These are phyloP conservation scores for Leucozona laternaria DNA, from an alignment of 2,888 invertebrate genomes.

Conservation along the genomic window DNA sequence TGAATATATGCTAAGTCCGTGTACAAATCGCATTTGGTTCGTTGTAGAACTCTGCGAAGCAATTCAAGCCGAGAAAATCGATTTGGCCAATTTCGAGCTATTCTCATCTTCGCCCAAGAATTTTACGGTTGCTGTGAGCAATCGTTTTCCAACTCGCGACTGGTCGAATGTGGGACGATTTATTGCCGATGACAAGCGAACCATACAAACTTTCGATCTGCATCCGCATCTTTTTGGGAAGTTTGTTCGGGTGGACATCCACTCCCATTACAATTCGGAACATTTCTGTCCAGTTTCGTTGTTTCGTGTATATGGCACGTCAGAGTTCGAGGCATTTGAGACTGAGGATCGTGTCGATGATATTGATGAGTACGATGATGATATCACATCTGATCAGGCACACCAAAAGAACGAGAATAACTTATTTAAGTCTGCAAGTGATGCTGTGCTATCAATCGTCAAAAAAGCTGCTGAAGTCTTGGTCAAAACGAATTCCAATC, in stretches of 20 bases:
- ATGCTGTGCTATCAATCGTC: slow-evolving; percentile 95
- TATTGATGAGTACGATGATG: slow-evolving; percentile 88
- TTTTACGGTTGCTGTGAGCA: slow-evolving; percentile 93
- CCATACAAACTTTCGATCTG: slow-evolving; percentile 93
- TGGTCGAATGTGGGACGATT: slow-evolving; percentile 96
- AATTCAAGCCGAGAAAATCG: slow-evolving; percentile 96
- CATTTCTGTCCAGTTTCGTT: slow-evolving; percentile 99
- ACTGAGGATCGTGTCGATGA: slow-evolving; percentile 91
- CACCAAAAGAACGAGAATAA: slow-evolving; percentile 86
- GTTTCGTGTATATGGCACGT: slow-evolving; percentile 96
- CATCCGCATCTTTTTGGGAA: slow-evolving; percentile 93
- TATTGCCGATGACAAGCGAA: slow-evolving; percentile 93
- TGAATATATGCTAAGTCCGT: slow-evolving; percentile 99
- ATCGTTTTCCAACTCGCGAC: slow-evolving; percentile 95
- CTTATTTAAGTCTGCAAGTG: slow-evolving; percentile 93
- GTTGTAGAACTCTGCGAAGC: slow-evolving; percentile 99
- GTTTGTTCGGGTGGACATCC: slow-evolving; percentile 95
- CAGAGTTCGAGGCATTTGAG: slow-evolving; percentile 95
- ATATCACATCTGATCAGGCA: slow-evolving; percentile 85
- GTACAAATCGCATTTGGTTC: slow-evolving; percentile 96
- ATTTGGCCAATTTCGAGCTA: slow-evolving; percentile 98
- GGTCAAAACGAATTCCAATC: slow-evolving; percentile 89
- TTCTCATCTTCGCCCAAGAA: slow-evolving; percentile 98
- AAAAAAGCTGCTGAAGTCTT: slow-evolving; percentile 95
- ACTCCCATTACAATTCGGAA: slow-evolving; percentile 97